phyloP scores from a whole-genome alignment of 2,113 vertebrate species.

The Nyctibius bracteatus region DNA sequence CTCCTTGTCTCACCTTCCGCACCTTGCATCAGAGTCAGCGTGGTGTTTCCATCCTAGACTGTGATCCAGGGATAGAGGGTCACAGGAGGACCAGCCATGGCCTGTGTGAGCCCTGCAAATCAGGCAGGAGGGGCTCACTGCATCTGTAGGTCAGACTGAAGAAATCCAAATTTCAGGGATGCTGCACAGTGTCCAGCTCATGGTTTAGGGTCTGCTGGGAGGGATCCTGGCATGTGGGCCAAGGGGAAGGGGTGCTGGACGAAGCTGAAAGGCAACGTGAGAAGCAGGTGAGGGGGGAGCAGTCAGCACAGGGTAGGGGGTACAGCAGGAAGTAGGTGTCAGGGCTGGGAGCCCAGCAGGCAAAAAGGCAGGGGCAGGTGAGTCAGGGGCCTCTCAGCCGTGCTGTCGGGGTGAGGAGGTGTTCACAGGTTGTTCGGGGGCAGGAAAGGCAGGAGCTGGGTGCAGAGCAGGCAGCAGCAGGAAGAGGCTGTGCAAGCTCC shows the following conservation, averaged over 20 bases:
- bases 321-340: fast-evolving
- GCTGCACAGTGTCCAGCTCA: fast-evolving
- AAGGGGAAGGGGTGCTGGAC: neutral
- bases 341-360: neutral
- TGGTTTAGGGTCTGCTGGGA: neutral
- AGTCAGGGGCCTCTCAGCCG: neutral
- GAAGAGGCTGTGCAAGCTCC: neutral
- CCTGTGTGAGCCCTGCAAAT: neutral
- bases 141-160: neutral
- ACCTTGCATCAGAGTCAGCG: neutral
- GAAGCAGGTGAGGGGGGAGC: neutral
- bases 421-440: neutral
- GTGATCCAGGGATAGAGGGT: neutral
- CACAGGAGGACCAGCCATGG: fast-evolving
- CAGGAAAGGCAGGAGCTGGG: neutral
- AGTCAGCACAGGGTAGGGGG: neutral
- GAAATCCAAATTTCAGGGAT: neutral
- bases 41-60: neutral
- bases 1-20: neutral
- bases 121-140: neutral
- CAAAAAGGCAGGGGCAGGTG: neutral
- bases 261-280: neutral
- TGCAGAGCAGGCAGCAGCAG: neutral
- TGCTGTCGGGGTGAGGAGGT: fast-evolving
- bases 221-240: neutral